Evolutionary conservation across 2,113 vertebrate genomes (phyloP).

Genomic region (Cinclus cinclus): DNA sequence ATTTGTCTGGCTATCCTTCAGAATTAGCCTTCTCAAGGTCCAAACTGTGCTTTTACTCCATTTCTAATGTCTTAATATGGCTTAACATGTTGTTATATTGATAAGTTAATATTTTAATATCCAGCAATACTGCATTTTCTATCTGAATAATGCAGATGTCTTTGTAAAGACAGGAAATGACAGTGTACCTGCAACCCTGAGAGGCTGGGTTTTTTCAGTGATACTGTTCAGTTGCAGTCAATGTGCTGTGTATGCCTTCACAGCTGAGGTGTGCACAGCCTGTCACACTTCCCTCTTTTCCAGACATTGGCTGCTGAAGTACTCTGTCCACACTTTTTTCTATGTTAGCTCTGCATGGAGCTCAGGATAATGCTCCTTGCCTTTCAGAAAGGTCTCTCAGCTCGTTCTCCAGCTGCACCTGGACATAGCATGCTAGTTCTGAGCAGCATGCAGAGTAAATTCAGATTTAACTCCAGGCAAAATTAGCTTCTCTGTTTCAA

Average conservation of each 20-base stretch:
- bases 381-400: neutral
- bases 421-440: neutral
- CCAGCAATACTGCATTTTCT: neutral
- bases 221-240: neutral
- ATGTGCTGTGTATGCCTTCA: neutral
- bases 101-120: neutral
- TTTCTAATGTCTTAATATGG: neutral
- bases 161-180: neutral
- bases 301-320: neutral
- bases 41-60: neutral
- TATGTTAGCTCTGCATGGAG: neutral
- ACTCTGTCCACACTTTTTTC: neutral
- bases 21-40: neutral
- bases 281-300: fast-evolving
- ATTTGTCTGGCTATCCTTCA: neutral
- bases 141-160: neutral
- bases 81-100: neutral
- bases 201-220: neutral
- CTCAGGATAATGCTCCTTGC: neutral
- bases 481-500: neutral
- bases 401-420: neutral
- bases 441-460: neutral
- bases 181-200: neutral
- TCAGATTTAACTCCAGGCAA: neutral
- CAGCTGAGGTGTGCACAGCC: neutral